phyloP scores from a whole-genome alignment of 64 coral and sea anemone species.

The Stichodactyla helianthus region DNA sequence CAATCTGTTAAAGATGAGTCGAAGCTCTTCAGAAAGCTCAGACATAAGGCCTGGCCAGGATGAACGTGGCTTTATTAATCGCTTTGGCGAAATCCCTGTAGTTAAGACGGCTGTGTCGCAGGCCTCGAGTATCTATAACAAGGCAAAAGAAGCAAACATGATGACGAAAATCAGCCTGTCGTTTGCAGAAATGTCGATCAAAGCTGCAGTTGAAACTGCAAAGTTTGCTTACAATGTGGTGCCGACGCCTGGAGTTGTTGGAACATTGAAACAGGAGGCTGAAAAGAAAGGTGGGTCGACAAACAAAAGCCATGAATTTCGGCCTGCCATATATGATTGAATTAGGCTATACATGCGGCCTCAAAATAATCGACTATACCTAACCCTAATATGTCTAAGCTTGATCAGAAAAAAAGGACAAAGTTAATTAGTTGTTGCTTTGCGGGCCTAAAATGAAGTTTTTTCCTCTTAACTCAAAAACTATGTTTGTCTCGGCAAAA shows the following conservation, averaged over 20 bases:
- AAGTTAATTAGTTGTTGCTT: no score
- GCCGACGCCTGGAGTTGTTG: neutral
- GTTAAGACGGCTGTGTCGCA: neutral
- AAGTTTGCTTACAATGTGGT: slow-evolving; percentile 2
- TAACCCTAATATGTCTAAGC: no score
- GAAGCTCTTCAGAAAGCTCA: neutral
- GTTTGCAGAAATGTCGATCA: neutral
- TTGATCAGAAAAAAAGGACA: no score
- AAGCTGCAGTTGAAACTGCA: neutral
- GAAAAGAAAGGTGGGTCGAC: neutral
- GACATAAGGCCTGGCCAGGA: neutral
- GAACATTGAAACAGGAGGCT: neutral
- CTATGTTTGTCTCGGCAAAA: no score
- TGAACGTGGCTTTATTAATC: neutral
- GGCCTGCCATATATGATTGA: neutral
- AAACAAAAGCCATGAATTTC: neutral
- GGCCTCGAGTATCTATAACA: neutral
- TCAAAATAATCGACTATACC: no score
- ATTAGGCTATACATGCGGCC: no score
- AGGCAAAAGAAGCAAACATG: neutral
- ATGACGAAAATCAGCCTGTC: neutral
- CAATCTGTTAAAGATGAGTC: neutral
- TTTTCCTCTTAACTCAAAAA: no score
- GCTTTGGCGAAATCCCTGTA: neutral
- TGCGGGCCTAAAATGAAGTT: no score